Evolutionary conservation across 2,888 invertebrate genomes (phyloP), one percentile per base, ranked within the genome.

Genomic region (Matsumyia berberina): DNA sequence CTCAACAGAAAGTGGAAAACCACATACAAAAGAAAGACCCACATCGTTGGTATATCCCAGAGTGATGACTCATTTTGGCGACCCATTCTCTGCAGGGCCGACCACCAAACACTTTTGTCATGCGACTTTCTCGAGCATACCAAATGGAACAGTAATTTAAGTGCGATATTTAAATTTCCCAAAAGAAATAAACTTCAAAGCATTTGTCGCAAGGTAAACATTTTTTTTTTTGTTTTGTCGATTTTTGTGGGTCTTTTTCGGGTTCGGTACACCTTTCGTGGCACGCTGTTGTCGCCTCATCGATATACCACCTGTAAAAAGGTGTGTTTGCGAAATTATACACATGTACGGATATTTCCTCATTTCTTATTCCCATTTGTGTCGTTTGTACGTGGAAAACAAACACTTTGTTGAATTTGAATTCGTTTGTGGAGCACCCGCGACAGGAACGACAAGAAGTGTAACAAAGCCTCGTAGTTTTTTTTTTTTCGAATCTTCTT

Each of bases 21-120:
- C 31, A 53, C 15, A 29, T 9, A 49, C 35, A 35, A 44, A 24
- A 19, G 37, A 55, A 39, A 12, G n/a, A n/a, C n/a, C 9, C 44
- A 19, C n/a, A 46, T 11, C 12, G 11, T 53, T 4, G 57, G 76
- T 44, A 82, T 76, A 76, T 66, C 70, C 70, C 69, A 49, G 44
- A 15, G 12, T 11, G 12, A 58, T 82, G 82, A 82, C 24, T 82
- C 77, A 82, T 46, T 77, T 74, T 15, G 55, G 8, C 35, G 33
- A 51, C 42, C 37, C 39, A 53, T 66, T 60, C 46, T 57, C 15
- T 31, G 15, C 53, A n/a, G n/a, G n/a, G 7, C 12, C 12, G 1
- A 12, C 31, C 53, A 7, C 5, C 11, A 19, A 19, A 5, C 49
- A 51, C 12, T 55, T 24, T 24, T 53, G 66, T 66, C 76, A 76